These are phyloP conservation scores for Ariopsis seemanni DNA, from an alignment of 2,113 vertebrate species.

Conservation along the genomic window DNA sequence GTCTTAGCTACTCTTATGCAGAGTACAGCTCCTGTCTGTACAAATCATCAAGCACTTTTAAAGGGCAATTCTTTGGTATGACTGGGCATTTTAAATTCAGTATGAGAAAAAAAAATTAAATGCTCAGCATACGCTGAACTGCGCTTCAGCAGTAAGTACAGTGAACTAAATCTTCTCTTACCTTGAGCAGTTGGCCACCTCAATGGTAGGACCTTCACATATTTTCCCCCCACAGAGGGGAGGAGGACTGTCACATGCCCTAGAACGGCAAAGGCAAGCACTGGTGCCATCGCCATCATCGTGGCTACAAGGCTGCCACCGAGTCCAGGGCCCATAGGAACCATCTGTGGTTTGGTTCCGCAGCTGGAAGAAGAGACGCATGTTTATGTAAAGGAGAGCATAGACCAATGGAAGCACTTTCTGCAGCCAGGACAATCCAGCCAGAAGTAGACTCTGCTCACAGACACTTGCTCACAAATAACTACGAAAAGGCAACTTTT, in stretches of 20 bases:
- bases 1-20: background rate
- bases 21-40: background rate
- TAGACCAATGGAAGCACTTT: background rate
- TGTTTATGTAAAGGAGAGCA: background rate
- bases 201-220: constrained; percentile 87
- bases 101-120: background rate
- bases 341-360: constrained; percentile 88
- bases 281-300: constrained; percentile 87
- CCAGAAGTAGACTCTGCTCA: background rate
- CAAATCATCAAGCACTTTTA: constrained; percentile 14
- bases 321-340: constrained; percentile 84
- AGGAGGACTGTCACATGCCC: constrained; percentile 85
- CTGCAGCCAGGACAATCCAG: background rate
- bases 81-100: background rate
- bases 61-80: background rate
- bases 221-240: constrained; percentile 86
- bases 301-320: constrained; percentile 92
- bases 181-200: constrained; percentile 97
- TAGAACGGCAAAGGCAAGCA: constrained; percentile 87
- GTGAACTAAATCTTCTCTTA: constrained; percentile 52
- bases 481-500: constrained; percentile 1
- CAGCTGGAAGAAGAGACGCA: constrained; percentile 69
- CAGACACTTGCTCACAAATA: constrained; percentile 20
- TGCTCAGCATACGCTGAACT: background rate
- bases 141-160: background rate